Conservation (phyloP, 2,113 vertebrate genomes). For the Brachypodius melanocephalos region DNA sequence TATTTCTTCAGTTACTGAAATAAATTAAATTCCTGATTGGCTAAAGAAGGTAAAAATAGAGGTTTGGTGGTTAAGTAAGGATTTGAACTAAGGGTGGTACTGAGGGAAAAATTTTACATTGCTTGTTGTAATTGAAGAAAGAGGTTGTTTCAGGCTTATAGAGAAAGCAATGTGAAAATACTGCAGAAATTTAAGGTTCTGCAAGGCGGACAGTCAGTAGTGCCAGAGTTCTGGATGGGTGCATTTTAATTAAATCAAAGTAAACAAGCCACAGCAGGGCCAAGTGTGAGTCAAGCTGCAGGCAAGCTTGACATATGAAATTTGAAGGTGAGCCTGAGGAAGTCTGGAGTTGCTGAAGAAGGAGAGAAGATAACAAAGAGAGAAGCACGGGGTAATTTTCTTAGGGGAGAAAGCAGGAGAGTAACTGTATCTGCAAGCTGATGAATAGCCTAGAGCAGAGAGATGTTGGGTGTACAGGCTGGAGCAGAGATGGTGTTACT, state of each 20-base stretch:
- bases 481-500: neutral
- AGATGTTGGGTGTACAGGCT: neutral
- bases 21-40: neutral
- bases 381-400: neutral
- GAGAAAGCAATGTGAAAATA: neutral
- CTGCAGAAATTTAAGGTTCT: constrained; percentile 17
- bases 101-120: neutral
- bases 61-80: neutral
- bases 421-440: neutral
- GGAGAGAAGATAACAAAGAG: neutral
- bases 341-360: constrained; percentile 5
- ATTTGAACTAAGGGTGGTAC: neutral
- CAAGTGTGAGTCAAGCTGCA: constrained; percentile 4
- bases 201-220: neutral
- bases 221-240: neutral
- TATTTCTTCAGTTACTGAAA: neutral
- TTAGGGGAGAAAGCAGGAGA: neutral
- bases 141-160: neutral
- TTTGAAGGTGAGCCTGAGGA: constrained; percentile 46
- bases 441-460: neutral
- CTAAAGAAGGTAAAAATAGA: neutral
- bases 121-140: neutral
- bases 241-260: constrained; percentile 64
- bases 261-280: constrained; percentile 51
- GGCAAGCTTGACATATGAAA: neutral